These are phyloP conservation scores for Drosophila nigromelanica DNA, from an alignment of 1,140 invertebrate genomes.

Conservation along the genomic window DNA sequence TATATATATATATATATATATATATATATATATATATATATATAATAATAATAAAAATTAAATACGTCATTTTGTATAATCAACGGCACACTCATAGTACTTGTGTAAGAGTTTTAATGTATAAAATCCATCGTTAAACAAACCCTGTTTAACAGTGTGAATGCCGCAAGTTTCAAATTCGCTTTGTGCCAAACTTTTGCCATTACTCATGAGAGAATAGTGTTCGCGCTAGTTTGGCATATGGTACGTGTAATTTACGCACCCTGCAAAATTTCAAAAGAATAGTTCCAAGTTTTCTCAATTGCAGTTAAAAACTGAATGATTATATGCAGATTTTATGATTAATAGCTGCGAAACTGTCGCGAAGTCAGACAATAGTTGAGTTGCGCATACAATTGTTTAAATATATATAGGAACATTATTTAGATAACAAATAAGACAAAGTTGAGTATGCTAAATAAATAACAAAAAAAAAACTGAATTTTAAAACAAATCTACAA, in stretches of 20 bases:
- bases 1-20: too few relatives aligned
- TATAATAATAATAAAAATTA: background rate
- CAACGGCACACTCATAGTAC: too few relatives aligned
- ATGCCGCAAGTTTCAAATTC: slow-evolving; percentile 37
- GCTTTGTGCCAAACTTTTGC: slow-evolving; percentile 61
- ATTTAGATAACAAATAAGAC: too few relatives aligned
- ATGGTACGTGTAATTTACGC: slow-evolving; percentile 27
- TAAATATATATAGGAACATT: too few relatives aligned
- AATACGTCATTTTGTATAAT: too few relatives aligned
- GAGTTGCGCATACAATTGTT: background rate
- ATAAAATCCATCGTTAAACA: slow-evolving; percentile 30
- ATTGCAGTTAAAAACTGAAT: slow-evolving; percentile 10
- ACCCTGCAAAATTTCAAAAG: slow-evolving; percentile 1
- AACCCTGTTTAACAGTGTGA: slow-evolving; percentile 57
- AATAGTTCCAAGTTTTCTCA: slow-evolving; percentile 7
- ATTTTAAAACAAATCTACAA: background rate
- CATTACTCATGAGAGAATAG: slow-evolving; percentile 60
- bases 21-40: slow-evolving; percentile 6
- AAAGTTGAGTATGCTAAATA: too few relatives aligned
- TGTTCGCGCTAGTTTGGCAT: slow-evolving; percentile 37
- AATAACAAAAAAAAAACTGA: background rate
- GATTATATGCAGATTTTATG: slow-evolving; percentile 21
- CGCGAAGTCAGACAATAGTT: background rate
- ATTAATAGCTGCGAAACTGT: background rate
- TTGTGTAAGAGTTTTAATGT: too few relatives aligned